Evolutionary conservation across 2,113 vertebrate genomes (phyloP).

Genomic region (Rhinopithecus roxellana): DNA sequence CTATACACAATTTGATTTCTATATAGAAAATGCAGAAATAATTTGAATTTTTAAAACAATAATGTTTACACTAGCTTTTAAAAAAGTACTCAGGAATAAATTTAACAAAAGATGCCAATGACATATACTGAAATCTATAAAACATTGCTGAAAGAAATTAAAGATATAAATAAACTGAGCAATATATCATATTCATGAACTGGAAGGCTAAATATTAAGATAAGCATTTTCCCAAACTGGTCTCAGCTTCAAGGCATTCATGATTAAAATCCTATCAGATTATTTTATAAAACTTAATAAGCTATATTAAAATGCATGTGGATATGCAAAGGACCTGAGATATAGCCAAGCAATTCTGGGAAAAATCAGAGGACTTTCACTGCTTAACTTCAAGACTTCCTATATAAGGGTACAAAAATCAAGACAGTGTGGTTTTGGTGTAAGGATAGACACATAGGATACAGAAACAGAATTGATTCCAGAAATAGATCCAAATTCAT

Average conservation of each 20-base stretch:
- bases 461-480: not conserved
- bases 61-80: not conserved
- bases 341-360: not conserved
- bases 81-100: not conserved
- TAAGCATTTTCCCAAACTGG: not conserved
- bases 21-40: not conserved
- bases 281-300: slow-evolving; percentile 29
- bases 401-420: not conserved
- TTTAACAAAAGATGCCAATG: not conserved
- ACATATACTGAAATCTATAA: not conserved
- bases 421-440: not conserved
- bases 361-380: not conserved
- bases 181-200: not conserved
- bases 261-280: not conserved
- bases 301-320: not conserved
- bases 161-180: not conserved
- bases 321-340: not conserved
- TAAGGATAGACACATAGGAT: not conserved
- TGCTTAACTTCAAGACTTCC: not conserved
- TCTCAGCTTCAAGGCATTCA: not conserved
- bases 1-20: not conserved
- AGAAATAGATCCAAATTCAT: not conserved
- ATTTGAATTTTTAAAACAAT: not conserved
- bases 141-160: not conserved
- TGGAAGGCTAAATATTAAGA: not conserved